Conservation (phyloP, 2,113 vertebrate species). For the cattle (Bos taurus) region DNA sequence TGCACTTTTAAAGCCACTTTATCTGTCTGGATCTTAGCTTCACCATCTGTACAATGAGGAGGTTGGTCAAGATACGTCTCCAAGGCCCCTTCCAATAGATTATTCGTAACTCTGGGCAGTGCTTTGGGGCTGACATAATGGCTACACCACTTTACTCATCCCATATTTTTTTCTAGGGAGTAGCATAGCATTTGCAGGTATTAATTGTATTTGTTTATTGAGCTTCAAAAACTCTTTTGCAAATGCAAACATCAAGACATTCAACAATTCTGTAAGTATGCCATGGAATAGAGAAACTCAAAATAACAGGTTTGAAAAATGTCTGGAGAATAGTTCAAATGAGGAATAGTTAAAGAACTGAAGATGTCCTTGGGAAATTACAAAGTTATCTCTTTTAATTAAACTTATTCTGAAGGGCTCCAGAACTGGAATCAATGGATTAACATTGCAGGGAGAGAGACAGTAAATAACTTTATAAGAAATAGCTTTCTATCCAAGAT, state of each 20-base stretch:
- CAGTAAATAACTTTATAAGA: not conserved
- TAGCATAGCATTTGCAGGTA: not conserved
- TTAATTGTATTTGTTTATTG: constrained; percentile 4
- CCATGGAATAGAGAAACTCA: not conserved
- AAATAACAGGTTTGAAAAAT: not conserved
- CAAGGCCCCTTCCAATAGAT: not conserved
- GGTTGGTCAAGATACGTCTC: not conserved
- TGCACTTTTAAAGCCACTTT: constrained; percentile 37
- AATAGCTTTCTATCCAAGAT: not conserved
- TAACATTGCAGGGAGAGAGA: not conserved
- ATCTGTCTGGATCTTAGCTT: constrained; percentile 27
- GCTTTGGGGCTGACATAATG: not conserved
- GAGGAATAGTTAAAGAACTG: not conserved
- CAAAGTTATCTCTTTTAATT: not conserved
- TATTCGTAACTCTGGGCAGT: not conserved
- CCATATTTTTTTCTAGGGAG: not conserved
- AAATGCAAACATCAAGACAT: not conserved
- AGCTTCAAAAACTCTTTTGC: constrained; percentile 2
- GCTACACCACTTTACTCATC: not conserved
- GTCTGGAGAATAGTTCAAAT: not conserved
- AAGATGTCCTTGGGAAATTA: not conserved
- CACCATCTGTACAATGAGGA: not conserved
- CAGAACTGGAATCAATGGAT: not conserved
- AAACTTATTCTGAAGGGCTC: not conserved
- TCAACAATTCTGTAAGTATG: not conserved